Evolutionary conservation across 2,113 vertebrate species (phyloP).

Genomic region (Myotis lucifugus): DNA sequence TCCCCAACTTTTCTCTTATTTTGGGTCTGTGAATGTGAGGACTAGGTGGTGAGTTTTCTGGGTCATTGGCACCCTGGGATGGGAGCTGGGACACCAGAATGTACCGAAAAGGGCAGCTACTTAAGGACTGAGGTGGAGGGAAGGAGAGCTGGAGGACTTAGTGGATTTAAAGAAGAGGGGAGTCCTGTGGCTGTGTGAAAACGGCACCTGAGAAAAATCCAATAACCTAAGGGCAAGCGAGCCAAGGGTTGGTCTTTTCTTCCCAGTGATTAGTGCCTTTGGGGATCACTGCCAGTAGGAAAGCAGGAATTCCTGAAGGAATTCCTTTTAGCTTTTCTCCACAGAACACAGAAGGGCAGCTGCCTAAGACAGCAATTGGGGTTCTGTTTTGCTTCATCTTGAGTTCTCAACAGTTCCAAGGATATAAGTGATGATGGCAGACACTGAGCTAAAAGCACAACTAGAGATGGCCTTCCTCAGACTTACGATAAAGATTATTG

Average conservation of each 20-base stretch:
- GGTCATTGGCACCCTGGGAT: not conserved
- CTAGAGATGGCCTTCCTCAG: not conserved
- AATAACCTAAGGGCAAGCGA: not conserved
- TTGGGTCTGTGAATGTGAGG: not conserved
- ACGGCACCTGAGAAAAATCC: slow-evolving; percentile 15
- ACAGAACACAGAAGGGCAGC: not conserved
- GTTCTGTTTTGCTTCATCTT: slow-evolving; percentile 8
- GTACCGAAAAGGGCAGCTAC: not conserved
- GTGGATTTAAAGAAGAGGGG: not conserved
- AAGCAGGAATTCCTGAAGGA: not conserved
- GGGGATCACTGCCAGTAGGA: not conserved
- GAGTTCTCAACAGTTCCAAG: not conserved
- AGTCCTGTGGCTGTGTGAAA: not conserved
- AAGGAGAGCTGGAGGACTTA: not conserved
- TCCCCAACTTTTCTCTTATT: not conserved
- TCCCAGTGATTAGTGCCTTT: not conserved
- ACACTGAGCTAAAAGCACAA: not conserved
- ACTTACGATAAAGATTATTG: not conserved
- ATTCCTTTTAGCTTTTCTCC: not conserved
- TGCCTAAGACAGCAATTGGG: not conserved
- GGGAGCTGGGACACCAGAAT: not conserved
- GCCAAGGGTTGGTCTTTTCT: not conserved
- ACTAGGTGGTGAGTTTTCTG: not conserved
- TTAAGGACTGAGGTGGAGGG: not conserved
- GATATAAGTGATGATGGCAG: not conserved